Percentiles rank a stretch among this genome's conserved stretches.
phyloP scores from a whole-genome alignment of 2,888 invertebrate species.

The Xestoiulus laeticollis region DNA sequence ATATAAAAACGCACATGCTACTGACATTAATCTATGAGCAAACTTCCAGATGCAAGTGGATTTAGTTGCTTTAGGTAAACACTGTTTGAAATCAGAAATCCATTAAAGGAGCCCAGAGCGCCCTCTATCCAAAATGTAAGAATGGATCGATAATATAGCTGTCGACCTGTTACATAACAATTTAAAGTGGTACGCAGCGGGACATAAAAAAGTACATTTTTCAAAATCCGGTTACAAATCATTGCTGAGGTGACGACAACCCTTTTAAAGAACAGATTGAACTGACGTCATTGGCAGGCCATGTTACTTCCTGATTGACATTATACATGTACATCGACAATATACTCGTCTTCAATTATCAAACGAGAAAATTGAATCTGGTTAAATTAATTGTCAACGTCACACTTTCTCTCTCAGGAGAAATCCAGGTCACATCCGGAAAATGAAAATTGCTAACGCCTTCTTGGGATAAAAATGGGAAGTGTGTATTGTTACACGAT shows the following conservation, averaged over 20 bases:
- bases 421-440: conserved; percentile 7
- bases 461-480: not conserved
- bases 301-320: not conserved
- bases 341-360: not conserved
- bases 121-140: not conserved
- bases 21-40: conserved; percentile 11
- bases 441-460: not conserved
- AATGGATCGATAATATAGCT: not conserved
- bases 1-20: not conserved
- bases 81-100: conserved; percentile 25
- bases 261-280: not conserved
- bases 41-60: conserved; percentile 29
- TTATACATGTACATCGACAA: not conserved
- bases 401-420: not conserved
- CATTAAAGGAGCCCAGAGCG: not conserved
- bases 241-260: not conserved
- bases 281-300: not conserved
- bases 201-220: not conserved
- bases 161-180: conserved; percentile 24
- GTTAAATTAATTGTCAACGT: conserved; percentile 9
- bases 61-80: conserved; percentile 13
- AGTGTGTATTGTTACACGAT: not conserved
- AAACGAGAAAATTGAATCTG: not conserved
- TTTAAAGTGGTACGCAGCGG: not conserved
- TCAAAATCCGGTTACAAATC: not conserved